Evolutionary conservation across 1,140 invertebrate genomes (phyloP), one percentile per base, ranked within the genome.

Genomic region (Ceratina japonica): DNA sequence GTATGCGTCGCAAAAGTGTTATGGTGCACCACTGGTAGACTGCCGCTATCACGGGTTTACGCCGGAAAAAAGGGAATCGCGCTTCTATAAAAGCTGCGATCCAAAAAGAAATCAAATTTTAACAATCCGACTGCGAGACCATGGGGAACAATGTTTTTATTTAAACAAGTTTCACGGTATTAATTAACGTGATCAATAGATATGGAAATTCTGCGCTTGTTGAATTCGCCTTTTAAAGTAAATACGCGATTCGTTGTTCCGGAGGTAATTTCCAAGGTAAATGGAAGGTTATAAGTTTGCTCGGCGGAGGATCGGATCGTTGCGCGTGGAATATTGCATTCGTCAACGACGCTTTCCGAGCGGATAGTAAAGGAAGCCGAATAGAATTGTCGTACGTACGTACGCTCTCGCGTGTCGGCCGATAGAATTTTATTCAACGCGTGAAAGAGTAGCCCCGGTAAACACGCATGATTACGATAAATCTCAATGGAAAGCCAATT

Each of bases 401-500:
- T 31, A 44, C 37, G 37, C 10, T 44, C 10, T 44, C 37, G 37
- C 10, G 5, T 44, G 10, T 10, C 37, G 37, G 5, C 37, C 37
- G 37, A 44, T 44, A 44, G 37, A 24, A 18, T n/a, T 80, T 82
- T 69, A 72, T 80, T 62, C 69, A 61, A 77, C 31, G 44, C 1
- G 58, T 5, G 59, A 81, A 79, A 85, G 68, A 69, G 65, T 61
- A 44, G n/a, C n/a, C 49, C 56, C 58, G 64, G 63, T 78, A 79
- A 78, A 71, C 68, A 82, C 61, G 84, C 75, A 73, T 86, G 81
- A 83, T 86, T 86, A 83, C 84, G 66, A 86, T 86, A 86, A 86
- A 86, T 86, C 84, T 86, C 78, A 83, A 86, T 80, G 72, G 81
- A 70, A 79, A 80, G 81, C 74, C 85, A 86, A 86, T 86, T 86